Evolutionary conservation across 1,140 invertebrate genomes (phyloP).

Genomic region (Neocloeon triangulifer): DNA sequence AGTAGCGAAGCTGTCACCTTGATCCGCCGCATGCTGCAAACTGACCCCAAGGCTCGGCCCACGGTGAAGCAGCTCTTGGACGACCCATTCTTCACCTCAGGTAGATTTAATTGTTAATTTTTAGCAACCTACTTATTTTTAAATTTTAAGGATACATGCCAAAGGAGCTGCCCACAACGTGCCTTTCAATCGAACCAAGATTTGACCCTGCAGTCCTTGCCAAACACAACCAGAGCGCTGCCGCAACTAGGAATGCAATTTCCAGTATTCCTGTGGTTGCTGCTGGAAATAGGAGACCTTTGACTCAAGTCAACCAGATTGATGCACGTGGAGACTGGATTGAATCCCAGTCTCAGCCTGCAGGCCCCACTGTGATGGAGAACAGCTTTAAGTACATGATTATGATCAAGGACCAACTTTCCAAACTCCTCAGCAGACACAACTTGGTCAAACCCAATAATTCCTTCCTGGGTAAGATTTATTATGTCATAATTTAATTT

Average conservation of each 20-base stretch:
- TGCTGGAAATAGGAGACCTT: constrained; percentile 35
- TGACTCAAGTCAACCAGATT: constrained; percentile 36
- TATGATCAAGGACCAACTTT: no score
- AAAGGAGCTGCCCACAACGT: constrained; percentile 57
- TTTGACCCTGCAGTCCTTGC: no score
- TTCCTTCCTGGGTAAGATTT: no score
- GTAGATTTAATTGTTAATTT: constrained; percentile 12
- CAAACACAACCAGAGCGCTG: no score
- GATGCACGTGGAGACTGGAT: constrained; percentile 81
- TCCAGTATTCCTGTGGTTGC: no score
- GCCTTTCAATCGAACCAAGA: constrained; percentile 76
- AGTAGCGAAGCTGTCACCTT: constrained; percentile 49
- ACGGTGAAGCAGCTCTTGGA: constrained; percentile 48
- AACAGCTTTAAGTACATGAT: constrained; percentile 97
- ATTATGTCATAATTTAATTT: no score
- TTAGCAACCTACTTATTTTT: constrained; percentile 12
- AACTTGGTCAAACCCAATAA: no score
- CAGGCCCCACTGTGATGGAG: constrained; percentile 97
- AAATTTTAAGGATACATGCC: constrained; percentile 52
- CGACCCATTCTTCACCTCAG: constrained; percentile 41
- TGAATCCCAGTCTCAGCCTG: constrained; percentile 75
- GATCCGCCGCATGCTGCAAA: constrained; percentile 64
- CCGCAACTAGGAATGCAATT: no score
- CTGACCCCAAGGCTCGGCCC: constrained; percentile 59
- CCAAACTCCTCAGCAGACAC: no score